Conservation (phyloP, 2,797 vertebrate genomes). For the Chiroxiphia lanceolata region DNA sequence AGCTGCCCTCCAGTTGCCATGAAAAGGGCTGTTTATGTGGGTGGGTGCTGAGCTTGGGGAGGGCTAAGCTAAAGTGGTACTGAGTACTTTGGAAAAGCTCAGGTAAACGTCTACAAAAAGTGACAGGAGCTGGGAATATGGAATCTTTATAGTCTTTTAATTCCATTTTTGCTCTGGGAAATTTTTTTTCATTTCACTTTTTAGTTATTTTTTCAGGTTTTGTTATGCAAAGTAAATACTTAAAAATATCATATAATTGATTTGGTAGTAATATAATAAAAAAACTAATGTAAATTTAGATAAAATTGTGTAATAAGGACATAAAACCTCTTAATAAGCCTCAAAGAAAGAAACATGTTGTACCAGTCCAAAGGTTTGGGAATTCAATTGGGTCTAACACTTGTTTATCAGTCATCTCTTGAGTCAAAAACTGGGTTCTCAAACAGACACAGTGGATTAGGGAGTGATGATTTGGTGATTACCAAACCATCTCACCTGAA, state of each 20-base stretch:
- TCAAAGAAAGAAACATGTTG: neutral
- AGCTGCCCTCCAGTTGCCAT: neutral
- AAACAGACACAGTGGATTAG: neutral
- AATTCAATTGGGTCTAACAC: neutral
- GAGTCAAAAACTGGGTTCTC: neutral
- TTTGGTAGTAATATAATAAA: neutral
- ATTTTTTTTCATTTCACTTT: neutral
- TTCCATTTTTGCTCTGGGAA: neutral
- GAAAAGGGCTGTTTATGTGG: neutral
- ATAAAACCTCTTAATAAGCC: neutral
- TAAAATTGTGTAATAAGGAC: neutral
- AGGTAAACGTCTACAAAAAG: neutral
- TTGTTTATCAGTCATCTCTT: neutral
- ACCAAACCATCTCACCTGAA: neutral
- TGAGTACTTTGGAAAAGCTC: neutral
- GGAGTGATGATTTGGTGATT: neutral
- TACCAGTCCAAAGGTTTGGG: neutral
- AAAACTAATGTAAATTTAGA: slow-evolving; percentile 17
- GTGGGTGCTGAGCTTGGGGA: neutral
- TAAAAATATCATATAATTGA: neutral
- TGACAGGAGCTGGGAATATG: neutral
- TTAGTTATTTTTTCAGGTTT: neutral
- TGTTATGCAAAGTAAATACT: slow-evolving; percentile 26
- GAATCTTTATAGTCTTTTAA: neutral
- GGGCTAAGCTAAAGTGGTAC: neutral